Base-by-base conservation (phyloP, 1,140 invertebrate genomes). In the Dufourea novaeangliae region DNA sequence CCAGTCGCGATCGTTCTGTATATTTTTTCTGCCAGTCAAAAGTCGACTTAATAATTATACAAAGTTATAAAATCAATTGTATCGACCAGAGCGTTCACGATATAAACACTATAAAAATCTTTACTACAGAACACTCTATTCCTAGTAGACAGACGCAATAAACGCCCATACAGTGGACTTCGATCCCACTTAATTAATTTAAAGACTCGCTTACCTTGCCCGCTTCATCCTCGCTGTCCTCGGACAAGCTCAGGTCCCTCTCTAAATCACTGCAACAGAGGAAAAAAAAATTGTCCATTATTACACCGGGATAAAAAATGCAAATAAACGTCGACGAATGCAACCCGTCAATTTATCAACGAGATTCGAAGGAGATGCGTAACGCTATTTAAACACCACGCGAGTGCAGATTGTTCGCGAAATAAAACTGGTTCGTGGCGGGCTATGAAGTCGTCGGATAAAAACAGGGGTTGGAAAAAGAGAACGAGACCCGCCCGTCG, bases 221-320 rank as follows among this genome's bases (percentile, higher is more conserved):
- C 52, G 81, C 80, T 11, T 92, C 91, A 70, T 94, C 94, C 63
- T 95, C 94, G 74, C 94, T 95, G 70, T 95, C 94, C 67, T 93
- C 93, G 10, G 94, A 95, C 27, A 95, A 83, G 50, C 93, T 93
- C 70, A 95, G 86, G 87, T 95, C 94, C 83, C 93, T 90, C 75
- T 92, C 93, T 69, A 95, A 86, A 82, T 93, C 91, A 12, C 94
- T 95, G 90, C 12, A 86, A 86, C 67, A 79, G 4, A 83, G 75
- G 73, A 4, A 29, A 71, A 52, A 11, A 12, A 5, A 12, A 50
- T 22, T 6, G n/a, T n/a, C n/a, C n/a, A n/a, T n/a, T n/a, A n/a
- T n/a, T n/a, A n/a, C n/a, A n/a, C n/a, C n/a, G n/a, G n/a, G n/a
- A n/a, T n/a, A n/a, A n/a, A n/a, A n/a, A n/a, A n/a, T n/a, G n/a